Percentiles rank a stretch among this genome's conserved stretches.
These are phyloP conservation scores for Miichthys miiuy DNA, from an alignment of 2,797 vertebrate genomes.

Conservation along the genomic window DNA sequence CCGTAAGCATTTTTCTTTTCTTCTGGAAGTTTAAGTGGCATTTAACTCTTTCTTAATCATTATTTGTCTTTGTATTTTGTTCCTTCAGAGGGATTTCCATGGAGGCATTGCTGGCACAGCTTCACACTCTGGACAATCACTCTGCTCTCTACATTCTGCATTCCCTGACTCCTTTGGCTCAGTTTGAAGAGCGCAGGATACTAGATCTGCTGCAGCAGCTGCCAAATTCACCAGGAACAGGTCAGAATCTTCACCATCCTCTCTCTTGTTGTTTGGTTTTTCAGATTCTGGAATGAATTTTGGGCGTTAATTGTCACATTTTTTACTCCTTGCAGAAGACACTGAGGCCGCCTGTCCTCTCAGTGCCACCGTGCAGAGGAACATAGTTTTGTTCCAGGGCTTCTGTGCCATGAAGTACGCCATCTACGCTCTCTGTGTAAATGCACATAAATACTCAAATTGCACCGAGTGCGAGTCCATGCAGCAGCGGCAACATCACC, in stretches of 20 bases:
- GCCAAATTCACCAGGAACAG: slow-evolving; percentile 74
- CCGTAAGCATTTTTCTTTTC: slow-evolving; percentile 81
- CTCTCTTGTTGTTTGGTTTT: not conserved
- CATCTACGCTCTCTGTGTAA: slow-evolving; percentile 93
- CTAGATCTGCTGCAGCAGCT: slow-evolving; percentile 89
- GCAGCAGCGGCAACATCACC: slow-evolving; percentile 30
- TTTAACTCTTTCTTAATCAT: not conserved
- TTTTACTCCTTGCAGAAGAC: slow-evolving; percentile 66
- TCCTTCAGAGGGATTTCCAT: slow-evolving; percentile 85
- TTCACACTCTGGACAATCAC: slow-evolving; percentile 92
- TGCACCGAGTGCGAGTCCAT: slow-evolving; percentile 81
- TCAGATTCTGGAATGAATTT: not conserved
- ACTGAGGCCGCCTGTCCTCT: slow-evolving; percentile 54
- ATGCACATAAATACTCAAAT: slow-evolving; percentile 84
- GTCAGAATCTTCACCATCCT: slow-evolving; percentile 42
- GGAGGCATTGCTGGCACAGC: slow-evolving; percentile 89
- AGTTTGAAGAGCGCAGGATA: slow-evolving; percentile 90
- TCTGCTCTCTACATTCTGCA: slow-evolving; percentile 94
- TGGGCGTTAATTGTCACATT: not conserved
- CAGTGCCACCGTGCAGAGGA: slow-evolving; percentile 83
- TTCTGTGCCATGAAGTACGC: slow-evolving; percentile 98
- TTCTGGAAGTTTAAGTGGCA: not conserved
- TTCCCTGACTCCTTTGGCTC: slow-evolving; percentile 91
- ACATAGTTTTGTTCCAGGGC: slow-evolving; percentile 89
- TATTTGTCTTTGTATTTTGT: not conserved